phyloP scores from a whole-genome alignment of 2,888 invertebrate species.

The Sarcophaga carnaria region DNA sequence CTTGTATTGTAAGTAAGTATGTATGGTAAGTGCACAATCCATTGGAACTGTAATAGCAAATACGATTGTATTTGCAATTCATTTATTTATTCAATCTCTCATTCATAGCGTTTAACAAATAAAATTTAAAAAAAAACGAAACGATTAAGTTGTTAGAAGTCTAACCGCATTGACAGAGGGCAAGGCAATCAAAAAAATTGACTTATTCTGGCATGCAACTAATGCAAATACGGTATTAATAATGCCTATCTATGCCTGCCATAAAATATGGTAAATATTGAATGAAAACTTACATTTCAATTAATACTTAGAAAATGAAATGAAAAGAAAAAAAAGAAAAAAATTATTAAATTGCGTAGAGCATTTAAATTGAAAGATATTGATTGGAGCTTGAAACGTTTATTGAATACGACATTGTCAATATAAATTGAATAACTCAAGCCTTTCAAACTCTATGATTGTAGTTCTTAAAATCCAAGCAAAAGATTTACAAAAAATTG shows the following conservation, averaged over 20 bases:
- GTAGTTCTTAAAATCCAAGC: too few relatives aligned
- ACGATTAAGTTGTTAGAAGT: slow-evolving; percentile 59
- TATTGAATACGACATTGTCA: neutral
- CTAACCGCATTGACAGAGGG: slow-evolving; percentile 51
- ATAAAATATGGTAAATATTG: slow-evolving; percentile 47
- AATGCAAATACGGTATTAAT: slow-evolving; percentile 47
- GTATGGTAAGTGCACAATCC: neutral
- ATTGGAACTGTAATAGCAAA: neutral
- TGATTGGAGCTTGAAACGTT: neutral
- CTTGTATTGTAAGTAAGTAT: neutral
- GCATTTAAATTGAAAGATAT: neutral
- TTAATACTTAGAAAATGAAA: neutral
- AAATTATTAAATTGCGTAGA: neutral
- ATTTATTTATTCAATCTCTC: slow-evolving; percentile 1
- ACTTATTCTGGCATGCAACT: slow-evolving; percentile 18
- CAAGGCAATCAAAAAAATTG: slow-evolving; percentile 1
- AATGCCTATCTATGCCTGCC: neutral
- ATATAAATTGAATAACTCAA: neutral
- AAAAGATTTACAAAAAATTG: too few relatives aligned
- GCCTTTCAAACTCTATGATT: too few relatives aligned
- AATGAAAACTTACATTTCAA: neutral
- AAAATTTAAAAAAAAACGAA: neutral
- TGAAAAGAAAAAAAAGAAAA: neutral
- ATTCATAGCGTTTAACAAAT: neutral
- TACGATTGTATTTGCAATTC: neutral